Evolutionary conservation across 2,888 invertebrate genomes (phyloP).

Genomic region (Drosophila antonietae): DNA sequence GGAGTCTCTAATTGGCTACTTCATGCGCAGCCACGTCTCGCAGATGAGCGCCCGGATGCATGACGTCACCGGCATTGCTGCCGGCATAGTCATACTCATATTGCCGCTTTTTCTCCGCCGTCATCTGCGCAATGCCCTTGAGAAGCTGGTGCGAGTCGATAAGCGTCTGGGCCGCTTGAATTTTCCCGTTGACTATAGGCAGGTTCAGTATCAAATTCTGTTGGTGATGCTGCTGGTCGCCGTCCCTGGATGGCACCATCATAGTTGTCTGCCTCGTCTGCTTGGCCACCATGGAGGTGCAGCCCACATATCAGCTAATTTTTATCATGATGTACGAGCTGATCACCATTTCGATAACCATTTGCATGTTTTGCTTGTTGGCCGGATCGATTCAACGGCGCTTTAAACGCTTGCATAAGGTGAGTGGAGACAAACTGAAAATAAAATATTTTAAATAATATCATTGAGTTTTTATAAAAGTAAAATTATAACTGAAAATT

Average conservation of each 20-base stretch:
- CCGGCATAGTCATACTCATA: slow-evolving; percentile 56
- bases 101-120: slow-evolving; percentile 53
- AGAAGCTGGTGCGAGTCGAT: slow-evolving; percentile 41
- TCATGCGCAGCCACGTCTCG: slow-evolving; percentile 60
- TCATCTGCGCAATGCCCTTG: slow-evolving; percentile 34
- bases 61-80: slow-evolving; percentile 45
- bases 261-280: slow-evolving; percentile 45
- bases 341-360: slow-evolving; percentile 50
- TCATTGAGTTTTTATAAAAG: no score
- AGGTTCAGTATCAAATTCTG: slow-evolving; percentile 4
- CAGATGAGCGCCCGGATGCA: slow-evolving; percentile 47
- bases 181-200: slow-evolving; percentile 28
- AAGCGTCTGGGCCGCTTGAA: slow-evolving; percentile 11
- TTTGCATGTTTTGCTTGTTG: slow-evolving; percentile 55
- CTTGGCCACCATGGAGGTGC: slow-evolving; percentile 46
- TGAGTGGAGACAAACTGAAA: neutral
- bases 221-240: slow-evolving; percentile 19
- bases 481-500: no score
- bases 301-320: slow-evolving; percentile 56
- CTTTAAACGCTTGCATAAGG: slow-evolving; percentile 30
- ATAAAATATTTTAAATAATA: neutral
- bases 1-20: slow-evolving; percentile 66
- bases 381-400: slow-evolving; percentile 45
- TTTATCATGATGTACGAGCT: slow-evolving; percentile 51
- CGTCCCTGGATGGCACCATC: slow-evolving; percentile 31